These are phyloP conservation scores for Eilema depressum DNA, from an alignment of 2,888 invertebrate species.

Conservation along the genomic window DNA sequence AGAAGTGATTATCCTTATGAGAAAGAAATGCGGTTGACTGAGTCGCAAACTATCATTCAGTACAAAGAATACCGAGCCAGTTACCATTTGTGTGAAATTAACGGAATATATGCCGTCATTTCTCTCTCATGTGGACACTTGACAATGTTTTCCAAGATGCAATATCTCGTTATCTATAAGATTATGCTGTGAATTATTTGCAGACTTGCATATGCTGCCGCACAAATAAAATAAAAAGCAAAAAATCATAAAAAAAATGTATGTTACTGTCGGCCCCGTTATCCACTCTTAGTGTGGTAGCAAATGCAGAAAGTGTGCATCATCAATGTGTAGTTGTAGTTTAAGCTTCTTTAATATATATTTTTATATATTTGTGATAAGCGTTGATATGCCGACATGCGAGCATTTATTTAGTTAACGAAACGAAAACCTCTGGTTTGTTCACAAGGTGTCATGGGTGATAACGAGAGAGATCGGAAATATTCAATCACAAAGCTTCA, in stretches of 20 bases:
- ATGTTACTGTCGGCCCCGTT: conserved; percentile 71
- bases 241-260: conserved; percentile 63
- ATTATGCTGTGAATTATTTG: conserved; percentile 79
- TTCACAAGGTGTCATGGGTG: conserved; percentile 74
- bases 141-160: conserved; percentile 67
- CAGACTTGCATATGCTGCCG: conserved; percentile 84
- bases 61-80: conserved; percentile 83
- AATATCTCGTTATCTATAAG: conserved; percentile 76
- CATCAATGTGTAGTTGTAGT: conserved; percentile 84
- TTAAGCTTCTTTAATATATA: conserved; percentile 86
- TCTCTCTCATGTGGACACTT: conserved; percentile 67
- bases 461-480: conserved; percentile 62
- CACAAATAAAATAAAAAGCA: conserved; percentile 78
- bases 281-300: conserved; percentile 81
- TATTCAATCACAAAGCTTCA: conserved; percentile 44
- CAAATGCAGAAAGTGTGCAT: conserved; percentile 83
- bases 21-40: conserved; percentile 70
- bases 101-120: conserved; percentile 57
- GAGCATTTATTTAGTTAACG: conserved; percentile 85
- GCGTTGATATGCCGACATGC: conserved; percentile 85
- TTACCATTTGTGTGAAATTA: conserved; percentile 73
- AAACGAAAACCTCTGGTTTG: conserved; percentile 68
- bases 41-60: conserved; percentile 65
- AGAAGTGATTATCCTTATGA: conserved; percentile 60
- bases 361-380: conserved; percentile 87